Evolutionary conservation across 2,888 invertebrate species (phyloP).

Genomic region (Drosophila acutilabella): DNA sequence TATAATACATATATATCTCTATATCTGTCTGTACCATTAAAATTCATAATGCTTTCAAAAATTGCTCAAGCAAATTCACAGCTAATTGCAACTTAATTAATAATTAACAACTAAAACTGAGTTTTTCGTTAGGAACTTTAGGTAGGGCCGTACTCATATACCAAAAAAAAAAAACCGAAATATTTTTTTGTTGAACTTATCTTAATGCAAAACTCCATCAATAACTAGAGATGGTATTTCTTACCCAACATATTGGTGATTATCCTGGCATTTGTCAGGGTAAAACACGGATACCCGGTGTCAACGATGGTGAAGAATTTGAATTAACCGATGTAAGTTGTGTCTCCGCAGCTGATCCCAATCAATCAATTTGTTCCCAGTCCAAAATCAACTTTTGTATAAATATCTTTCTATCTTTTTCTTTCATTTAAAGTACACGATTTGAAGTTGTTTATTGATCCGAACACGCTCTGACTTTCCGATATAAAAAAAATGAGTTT

Average conservation of each 20-base stretch:
- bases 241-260: constrained; percentile 93
- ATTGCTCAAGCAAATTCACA: constrained; percentile 33
- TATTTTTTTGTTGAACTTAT: constrained; percentile 20
- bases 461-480: constrained; percentile 53
- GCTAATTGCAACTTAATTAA: constrained; percentile 30
- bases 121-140: constrained; percentile 28
- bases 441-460: constrained; percentile 58
- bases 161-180: constrained; percentile 17
- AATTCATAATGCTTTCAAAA: constrained; percentile 60
- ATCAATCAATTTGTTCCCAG: too few species aligned
- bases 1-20: background rate
- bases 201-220: constrained; percentile 50
- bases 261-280: constrained; percentile 97
- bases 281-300: constrained; percentile 96
- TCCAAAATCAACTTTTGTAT: constrained; percentile 52
- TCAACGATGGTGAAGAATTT: constrained; percentile 97
- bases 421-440: constrained; percentile 45
- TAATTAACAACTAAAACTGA: constrained; percentile 36
- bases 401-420: constrained; percentile 44
- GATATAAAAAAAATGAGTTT: background rate
- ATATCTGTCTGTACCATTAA: constrained; percentile 12
- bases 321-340: constrained; percentile 93
- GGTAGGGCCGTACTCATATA: constrained; percentile 38
- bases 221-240: constrained; percentile 91
- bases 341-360: constrained; percentile 52